These are phyloP conservation scores for Numida meleagris DNA, from an alignment of 2,113 vertebrate species.

Conservation along the genomic window DNA sequence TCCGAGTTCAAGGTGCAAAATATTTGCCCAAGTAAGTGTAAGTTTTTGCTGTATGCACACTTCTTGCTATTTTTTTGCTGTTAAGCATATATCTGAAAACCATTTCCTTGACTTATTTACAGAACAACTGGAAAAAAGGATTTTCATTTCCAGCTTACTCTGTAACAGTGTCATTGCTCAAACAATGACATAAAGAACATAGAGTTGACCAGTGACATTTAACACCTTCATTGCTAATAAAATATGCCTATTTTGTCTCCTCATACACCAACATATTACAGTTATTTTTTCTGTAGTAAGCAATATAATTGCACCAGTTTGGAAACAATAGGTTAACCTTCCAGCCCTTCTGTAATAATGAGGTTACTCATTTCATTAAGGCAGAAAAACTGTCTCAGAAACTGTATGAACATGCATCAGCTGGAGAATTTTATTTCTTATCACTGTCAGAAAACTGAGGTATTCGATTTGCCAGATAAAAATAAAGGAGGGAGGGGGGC, in stretches of 20 bases:
- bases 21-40: background rate
- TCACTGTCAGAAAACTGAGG: background rate
- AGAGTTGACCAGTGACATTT: background rate
- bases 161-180: background rate
- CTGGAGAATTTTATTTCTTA: background rate
- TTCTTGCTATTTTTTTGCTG: background rate
- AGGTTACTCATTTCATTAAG: background rate
- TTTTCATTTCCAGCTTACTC: background rate
- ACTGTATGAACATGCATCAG: background rate
- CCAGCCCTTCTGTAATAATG: background rate
- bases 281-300: background rate
- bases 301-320: background rate
- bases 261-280: background rate
- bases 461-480: background rate
- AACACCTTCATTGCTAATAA: background rate
- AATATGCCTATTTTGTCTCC: background rate
- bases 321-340: background rate
- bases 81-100: background rate
- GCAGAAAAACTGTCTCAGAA: background rate
- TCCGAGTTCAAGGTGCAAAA: accelerated
- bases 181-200: background rate
- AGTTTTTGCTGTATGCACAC: background rate
- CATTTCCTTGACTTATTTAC: background rate
- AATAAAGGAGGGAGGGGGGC: background rate
- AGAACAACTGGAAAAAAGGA: background rate